These are phyloP conservation scores for Listronotus bonariensis DNA, from an alignment of 1,140 invertebrate species.

Conservation along the genomic window DNA sequence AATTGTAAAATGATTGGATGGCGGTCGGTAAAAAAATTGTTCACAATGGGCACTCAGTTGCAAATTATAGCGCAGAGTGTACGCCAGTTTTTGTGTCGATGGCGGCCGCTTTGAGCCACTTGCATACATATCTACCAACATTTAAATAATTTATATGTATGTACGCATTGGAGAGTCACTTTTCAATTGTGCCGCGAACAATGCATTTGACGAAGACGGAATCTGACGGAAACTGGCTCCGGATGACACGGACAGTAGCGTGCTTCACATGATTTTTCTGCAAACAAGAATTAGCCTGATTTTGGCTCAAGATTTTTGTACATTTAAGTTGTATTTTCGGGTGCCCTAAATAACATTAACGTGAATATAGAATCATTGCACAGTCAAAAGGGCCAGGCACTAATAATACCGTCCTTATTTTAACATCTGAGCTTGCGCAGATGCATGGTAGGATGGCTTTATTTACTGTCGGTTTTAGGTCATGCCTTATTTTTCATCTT, in stretches of 20 bases:
- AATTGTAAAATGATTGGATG: conserved; percentile 25
- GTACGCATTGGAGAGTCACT: conserved; percentile 52
- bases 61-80: conserved; percentile 50
- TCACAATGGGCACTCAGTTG: conserved; percentile 48
- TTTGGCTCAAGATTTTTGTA: too few species aligned
- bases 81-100: conserved; percentile 51
- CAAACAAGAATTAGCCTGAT: too few species aligned
- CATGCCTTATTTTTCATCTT: too few species aligned
- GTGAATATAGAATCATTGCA: too few species aligned
- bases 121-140: conserved; percentile 55
- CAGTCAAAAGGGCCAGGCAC: too few species aligned
- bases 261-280: not conserved
- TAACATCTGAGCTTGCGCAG: too few species aligned
- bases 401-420: too few species aligned
- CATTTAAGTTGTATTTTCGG: too few species aligned
- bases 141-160: conserved; percentile 56
- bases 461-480: too few species aligned
- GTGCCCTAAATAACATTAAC: too few species aligned
- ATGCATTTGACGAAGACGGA: conserved; percentile 45
- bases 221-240: conserved; percentile 43
- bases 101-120: conserved; percentile 53
- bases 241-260: conserved; percentile 31
- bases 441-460: too few species aligned
- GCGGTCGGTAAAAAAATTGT: conserved; percentile 20
- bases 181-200: conserved; percentile 52